Conservation (phyloP, 2,797 vertebrate genomes). For the Premnoplex brunnescens region DNA sequence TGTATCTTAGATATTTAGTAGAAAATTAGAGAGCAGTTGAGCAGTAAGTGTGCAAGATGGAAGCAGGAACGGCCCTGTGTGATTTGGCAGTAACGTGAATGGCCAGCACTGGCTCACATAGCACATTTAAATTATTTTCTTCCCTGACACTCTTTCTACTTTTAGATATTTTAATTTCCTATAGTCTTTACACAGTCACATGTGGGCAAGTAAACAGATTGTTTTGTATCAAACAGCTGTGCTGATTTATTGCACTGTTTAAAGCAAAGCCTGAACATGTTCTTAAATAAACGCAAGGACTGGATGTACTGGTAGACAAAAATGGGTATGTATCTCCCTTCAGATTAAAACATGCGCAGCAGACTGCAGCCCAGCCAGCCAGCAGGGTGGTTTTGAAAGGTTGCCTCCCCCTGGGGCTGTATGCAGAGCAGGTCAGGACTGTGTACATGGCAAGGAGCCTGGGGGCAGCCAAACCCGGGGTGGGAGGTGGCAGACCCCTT, state of each 20-base stretch:
- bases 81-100: not conserved
- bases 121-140: not conserved
- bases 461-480: accelerated
- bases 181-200: not conserved
- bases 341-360: not conserved
- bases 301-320: not conserved
- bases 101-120: not conserved
- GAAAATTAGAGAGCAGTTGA: not conserved
- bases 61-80: not conserved
- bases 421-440: accelerated
- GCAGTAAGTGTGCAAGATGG: not conserved
- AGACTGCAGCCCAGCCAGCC: not conserved
- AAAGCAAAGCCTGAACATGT: not conserved
- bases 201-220: conserved; percentile 15
- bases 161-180: not conserved
- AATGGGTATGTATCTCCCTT: not conserved
- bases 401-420: not conserved
- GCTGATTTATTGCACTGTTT: not conserved
- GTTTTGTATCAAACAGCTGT: conserved; percentile 17
- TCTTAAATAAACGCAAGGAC: not conserved
- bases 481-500: not conserved
- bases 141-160: not conserved
- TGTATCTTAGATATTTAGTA: not conserved
- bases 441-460: accelerated
- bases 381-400: not conserved